phyloP scores from a whole-genome alignment of 1,140 invertebrate species.

The Tribolium castaneum region DNA sequence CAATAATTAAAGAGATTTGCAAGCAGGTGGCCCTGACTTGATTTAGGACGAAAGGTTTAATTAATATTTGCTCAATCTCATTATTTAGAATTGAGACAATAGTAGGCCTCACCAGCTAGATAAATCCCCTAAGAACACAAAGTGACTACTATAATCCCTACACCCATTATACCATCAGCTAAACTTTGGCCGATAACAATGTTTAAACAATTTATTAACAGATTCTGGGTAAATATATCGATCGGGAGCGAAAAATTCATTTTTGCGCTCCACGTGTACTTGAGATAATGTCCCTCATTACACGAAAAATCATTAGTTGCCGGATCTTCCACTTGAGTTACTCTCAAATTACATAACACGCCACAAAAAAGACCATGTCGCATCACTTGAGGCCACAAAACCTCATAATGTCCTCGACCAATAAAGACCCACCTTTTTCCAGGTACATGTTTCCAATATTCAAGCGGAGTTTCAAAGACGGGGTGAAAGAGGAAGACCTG shows the following conservation, averaged over 20 bases:
- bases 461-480: constrained; percentile 66
- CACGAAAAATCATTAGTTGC: no score
- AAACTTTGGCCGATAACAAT: background rate
- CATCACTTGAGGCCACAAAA: background rate
- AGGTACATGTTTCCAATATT: constrained; percentile 68
- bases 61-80: background rate
- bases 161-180: background rate
- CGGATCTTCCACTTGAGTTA: background rate
- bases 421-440: constrained; percentile 47
- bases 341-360: background rate
- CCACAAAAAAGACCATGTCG: background rate
- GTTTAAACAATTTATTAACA: background rate
- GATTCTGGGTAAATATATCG: background rate
- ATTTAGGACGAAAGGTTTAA: background rate
- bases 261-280: background rate
- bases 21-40: background rate
- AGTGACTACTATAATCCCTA: background rate
- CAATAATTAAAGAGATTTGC: background rate
- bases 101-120: background rate
- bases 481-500: constrained; percentile 70
- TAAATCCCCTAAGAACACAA: background rate
- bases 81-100: background rate
- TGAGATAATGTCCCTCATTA: no score
- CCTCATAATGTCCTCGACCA: background rate
- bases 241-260: background rate